Percentiles rank a stretch among this genome's conserved stretches.
These are phyloP conservation scores for Scaptomyza flava DNA, from an alignment of 2,888 invertebrate species.

Conservation along the genomic window DNA sequence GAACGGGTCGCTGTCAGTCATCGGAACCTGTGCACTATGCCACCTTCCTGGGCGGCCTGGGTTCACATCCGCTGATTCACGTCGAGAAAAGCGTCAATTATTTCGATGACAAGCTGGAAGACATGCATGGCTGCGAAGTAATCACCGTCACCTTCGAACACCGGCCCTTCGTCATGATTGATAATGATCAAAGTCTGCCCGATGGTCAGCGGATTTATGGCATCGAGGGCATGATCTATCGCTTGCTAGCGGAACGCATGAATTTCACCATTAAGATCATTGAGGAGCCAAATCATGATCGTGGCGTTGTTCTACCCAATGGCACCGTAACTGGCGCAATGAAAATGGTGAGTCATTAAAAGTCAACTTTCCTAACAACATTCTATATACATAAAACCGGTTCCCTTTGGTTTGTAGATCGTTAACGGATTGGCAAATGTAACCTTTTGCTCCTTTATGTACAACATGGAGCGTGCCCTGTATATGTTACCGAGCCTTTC, in stretches of 20 bases:
- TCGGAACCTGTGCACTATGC: conserved; percentile 66
- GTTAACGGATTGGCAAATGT: conserved; percentile 73
- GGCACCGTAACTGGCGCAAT: conserved; percentile 79
- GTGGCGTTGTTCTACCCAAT: conserved; percentile 71
- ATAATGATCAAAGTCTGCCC: conserved; percentile 16
- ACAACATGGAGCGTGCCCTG: conserved; percentile 53
- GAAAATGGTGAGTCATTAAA: conserved; percentile 63
- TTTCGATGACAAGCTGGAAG: conserved; percentile 70
- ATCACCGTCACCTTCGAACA: conserved; percentile 68
- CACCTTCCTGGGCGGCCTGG: conserved; percentile 57
- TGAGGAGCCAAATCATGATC: conserved; percentile 29
- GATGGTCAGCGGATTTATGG: conserved; percentile 59
- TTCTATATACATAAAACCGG: neutral
- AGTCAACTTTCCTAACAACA: neutral
- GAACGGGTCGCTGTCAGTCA: conserved; percentile 66
- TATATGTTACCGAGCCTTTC: conserved; percentile 70
- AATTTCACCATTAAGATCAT: conserved; percentile 77
- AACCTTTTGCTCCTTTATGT: conserved; percentile 71
- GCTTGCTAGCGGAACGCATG: conserved; percentile 72
- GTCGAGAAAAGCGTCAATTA: conserved; percentile 41
- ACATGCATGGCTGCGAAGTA: conserved; percentile 79
- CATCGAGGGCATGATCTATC: conserved; percentile 80
- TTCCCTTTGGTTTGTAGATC: conserved; percentile 50
- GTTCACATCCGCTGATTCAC: conserved; percentile 32
- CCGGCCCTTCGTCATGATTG: conserved; percentile 71